These are phyloP conservation scores for Ancistrus triradiatus DNA, from an alignment of 2,113 vertebrate genomes.

Conservation along the genomic window DNA sequence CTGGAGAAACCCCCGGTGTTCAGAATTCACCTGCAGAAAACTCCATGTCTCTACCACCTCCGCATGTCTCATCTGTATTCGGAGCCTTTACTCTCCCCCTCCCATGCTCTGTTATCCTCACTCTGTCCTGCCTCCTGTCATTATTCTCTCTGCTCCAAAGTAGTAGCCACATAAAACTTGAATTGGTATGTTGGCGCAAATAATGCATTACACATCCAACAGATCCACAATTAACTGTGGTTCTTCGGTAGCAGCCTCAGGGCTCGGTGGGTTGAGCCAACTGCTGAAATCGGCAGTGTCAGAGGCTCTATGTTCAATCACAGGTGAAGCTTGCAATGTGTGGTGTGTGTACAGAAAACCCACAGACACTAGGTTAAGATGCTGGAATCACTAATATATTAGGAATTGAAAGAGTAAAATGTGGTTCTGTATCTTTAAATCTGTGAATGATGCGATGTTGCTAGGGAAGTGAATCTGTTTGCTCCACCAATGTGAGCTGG, in stretches of 20 bases:
- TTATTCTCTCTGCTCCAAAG: no score
- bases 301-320: no score
- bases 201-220: no score
- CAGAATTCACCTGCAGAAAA: constrained; percentile 53
- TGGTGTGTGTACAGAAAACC: no score
- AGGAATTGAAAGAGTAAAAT: constrained; percentile 16
- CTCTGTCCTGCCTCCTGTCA: constrained; percentile 54
- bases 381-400: neutral
- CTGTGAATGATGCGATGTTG: constrained; percentile 55
- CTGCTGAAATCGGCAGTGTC: neutral
- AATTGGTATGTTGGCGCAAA: no score
- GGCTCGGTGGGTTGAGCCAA: neutral
- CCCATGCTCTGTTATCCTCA: constrained; percentile 43
- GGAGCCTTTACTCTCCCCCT: constrained; percentile 43
- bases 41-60: constrained; percentile 39
- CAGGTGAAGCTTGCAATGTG: no score
- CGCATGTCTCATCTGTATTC: constrained; percentile 49
- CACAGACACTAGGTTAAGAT: no score
- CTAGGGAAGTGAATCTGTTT: constrained; percentile 69
- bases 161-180: no score
- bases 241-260: constrained; percentile 64
- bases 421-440: constrained; percentile 62
- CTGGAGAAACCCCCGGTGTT: constrained; percentile 58
- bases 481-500: constrained; percentile 43
- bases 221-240: no score